Evolutionary conservation across 2,797 vertebrate species (phyloP).

Genomic region (Spea hammondii): DNA sequence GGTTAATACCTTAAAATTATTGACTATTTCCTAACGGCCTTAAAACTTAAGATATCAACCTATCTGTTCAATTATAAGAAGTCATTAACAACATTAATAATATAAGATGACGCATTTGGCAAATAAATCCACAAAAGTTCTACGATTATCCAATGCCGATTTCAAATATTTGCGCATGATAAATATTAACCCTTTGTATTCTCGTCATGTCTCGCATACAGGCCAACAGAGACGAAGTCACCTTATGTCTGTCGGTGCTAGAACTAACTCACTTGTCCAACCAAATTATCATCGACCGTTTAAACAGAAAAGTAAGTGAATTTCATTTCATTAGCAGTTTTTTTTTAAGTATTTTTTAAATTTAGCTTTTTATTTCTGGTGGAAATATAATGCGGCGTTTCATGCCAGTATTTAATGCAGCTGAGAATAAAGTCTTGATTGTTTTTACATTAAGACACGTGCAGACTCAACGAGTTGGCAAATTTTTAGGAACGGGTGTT

Average conservation of each 20-base stretch:
- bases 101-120: too few species aligned
- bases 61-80: too few species aligned
- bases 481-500: neutral
- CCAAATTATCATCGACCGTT: slow-evolving; percentile 80
- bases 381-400: neutral
- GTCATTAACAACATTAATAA: too few species aligned
- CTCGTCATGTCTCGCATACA: slow-evolving; percentile 57
- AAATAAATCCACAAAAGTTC: too few species aligned
- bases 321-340: neutral
- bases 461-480: neutral
- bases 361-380: neutral
- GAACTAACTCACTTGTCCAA: slow-evolving; percentile 85
- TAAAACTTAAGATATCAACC: too few species aligned
- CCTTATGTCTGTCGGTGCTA: slow-evolving; percentile 81
- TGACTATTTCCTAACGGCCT: too few species aligned
- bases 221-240: slow-evolving; percentile 81
- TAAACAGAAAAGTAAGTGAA: slow-evolving; percentile 83
- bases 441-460: neutral
- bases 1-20: too few species aligned
- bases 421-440: neutral
- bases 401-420: neutral
- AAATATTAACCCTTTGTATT: too few species aligned
- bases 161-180: too few species aligned
- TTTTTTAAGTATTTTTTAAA: neutral
- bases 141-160: too few species aligned